phyloP scores from a whole-genome alignment of 2,888 invertebrate genomes.

The Allygus modestus region DNA sequence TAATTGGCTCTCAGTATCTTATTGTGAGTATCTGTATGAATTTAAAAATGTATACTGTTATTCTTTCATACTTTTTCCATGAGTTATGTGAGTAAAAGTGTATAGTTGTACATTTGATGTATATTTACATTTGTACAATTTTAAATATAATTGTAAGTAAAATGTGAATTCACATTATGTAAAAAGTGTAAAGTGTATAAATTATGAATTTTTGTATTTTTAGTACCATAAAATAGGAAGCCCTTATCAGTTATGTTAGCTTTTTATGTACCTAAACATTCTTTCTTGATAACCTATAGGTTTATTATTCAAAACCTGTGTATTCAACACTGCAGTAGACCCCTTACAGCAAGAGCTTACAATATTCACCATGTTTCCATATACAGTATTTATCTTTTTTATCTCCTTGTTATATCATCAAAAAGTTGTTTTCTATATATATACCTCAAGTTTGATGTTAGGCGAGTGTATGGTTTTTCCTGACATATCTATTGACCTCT shows the following conservation, averaged over 20 bases:
- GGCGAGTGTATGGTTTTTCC: too few relatives aligned
- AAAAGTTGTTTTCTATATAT: too few relatives aligned
- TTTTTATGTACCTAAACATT: not conserved
- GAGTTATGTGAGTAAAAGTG: not conserved
- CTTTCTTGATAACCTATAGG: not conserved
- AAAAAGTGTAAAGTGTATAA: constrained; percentile 17
- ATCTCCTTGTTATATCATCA: too few relatives aligned
- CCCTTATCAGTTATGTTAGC: not conserved
- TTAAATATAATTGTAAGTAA: not conserved
- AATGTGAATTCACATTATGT: not conserved
- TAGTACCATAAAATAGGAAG: not conserved
- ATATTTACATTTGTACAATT: not conserved
- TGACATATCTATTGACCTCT: too few relatives aligned
- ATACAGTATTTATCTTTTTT: too few relatives aligned
- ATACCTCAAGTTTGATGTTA: too few relatives aligned
- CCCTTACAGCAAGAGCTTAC: not conserved
- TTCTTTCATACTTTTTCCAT: not conserved
- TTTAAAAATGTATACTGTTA: not conserved
- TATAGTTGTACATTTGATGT: not conserved
- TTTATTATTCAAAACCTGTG: not conserved
- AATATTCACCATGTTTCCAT: too few relatives aligned
- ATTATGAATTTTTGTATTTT: constrained; percentile 23
- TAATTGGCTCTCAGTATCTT: too few relatives aligned
- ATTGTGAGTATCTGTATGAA: too few relatives aligned
- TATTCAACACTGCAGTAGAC: constrained; percentile 5